Conservation (phyloP, 2,888 invertebrate species). For the Trilocha varians region DNA sequence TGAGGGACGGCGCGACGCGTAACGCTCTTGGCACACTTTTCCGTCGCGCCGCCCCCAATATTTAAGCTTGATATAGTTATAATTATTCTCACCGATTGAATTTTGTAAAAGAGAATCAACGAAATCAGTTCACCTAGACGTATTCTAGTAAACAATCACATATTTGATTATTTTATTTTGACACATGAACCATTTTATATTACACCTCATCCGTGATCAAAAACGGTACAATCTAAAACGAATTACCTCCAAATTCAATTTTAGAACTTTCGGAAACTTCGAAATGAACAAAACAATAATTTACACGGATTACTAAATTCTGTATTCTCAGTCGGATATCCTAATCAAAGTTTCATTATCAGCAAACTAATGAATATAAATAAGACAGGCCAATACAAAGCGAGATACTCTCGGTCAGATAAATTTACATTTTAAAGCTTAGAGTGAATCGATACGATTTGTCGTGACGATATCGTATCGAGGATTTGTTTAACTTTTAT, state of each 20-base stretch:
- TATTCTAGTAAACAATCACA: too few relatives aligned
- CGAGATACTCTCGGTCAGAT: conserved; percentile 29
- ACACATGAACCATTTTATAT: too few relatives aligned
- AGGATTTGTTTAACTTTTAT: too few relatives aligned
- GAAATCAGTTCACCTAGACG: too few relatives aligned
- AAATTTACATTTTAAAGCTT: conserved; percentile 32
- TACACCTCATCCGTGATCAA: too few relatives aligned
- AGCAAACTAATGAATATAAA: conserved; percentile 45
- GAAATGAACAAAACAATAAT: conserved; percentile 1
- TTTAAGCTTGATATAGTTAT: too few relatives aligned
- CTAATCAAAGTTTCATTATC: conserved; percentile 35
- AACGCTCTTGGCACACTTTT: too few relatives aligned
- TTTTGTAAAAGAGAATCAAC: too few relatives aligned
- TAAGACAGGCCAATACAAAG: conserved; percentile 26
- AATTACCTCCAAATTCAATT: neutral
- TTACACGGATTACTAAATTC: conserved; percentile 7
- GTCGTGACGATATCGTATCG: conserved; percentile 2
- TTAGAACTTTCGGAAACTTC: neutral
- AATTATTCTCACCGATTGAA: too few relatives aligned
- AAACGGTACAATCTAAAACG: neutral
- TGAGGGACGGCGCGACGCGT: too few relatives aligned
- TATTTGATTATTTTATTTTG: too few relatives aligned
- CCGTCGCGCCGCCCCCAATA: too few relatives aligned
- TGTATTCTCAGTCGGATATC: conserved; percentile 12
- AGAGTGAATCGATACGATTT: conserved; percentile 9